Evolutionary conservation across 2,797 vertebrate species (phyloP).

Genomic region (Hozukius guyotensis): DNA sequence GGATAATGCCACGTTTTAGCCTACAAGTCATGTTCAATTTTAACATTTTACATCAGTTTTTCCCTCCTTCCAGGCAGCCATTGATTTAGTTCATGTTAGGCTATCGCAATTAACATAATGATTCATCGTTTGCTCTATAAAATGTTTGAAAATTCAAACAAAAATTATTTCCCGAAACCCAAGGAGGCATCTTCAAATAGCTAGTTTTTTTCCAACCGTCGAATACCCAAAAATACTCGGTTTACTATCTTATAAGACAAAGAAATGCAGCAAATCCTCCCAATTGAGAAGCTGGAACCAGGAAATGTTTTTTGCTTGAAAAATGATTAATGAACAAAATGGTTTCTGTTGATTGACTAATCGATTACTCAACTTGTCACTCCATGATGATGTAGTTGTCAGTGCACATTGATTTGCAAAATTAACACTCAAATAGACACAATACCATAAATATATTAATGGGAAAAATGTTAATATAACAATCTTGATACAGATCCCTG

Average conservation of each 20-base stretch:
- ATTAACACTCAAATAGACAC: neutral
- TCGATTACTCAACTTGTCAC: neutral
- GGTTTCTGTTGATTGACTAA: neutral
- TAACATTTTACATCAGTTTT: neutral
- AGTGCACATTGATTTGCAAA: neutral
- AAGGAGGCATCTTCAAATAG: neutral
- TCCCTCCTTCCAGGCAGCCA: accelerated
- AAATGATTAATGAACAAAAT: too few species aligned
- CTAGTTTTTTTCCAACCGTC: neutral
- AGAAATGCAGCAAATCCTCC: neutral
- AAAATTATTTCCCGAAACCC: neutral
- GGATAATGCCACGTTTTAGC: neutral
- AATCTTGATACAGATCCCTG: neutral
- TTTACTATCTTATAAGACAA: neutral
- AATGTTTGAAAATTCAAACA: neutral
- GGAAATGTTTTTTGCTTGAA: too few species aligned
- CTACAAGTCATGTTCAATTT: neutral
- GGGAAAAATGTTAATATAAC: neutral
- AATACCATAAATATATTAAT: neutral
- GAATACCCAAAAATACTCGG: neutral
- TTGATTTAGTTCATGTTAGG: neutral
- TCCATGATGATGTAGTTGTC: neutral
- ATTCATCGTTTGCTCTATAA: neutral
- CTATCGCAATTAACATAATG: accelerated
- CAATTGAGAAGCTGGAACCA: accelerated